These are phyloP conservation scores for Pantala flavescens DNA, from an alignment of 1,140 invertebrate genomes.

Conservation along the genomic window DNA sequence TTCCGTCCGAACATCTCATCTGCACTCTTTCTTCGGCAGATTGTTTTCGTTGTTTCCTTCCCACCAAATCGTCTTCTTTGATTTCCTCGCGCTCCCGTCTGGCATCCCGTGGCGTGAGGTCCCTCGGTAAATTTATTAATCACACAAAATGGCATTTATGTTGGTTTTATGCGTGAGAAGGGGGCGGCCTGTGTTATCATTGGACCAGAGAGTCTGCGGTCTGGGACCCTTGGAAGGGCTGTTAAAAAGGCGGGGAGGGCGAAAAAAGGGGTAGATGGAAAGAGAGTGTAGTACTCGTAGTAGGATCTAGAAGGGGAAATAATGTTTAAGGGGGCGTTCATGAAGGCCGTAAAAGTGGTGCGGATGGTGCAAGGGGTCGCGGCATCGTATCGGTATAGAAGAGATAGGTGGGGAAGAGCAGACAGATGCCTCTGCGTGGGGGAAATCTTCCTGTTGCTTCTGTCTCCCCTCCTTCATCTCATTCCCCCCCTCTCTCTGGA, in stretches of 20 bases:
- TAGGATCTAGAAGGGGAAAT: neutral
- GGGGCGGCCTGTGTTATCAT: conserved; percentile 8
- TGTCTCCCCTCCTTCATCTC: conserved; percentile 3
- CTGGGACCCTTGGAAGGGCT: neutral
- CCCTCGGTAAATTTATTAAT: conserved; percentile 15
- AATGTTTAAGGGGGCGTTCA: neutral
- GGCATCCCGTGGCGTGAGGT: neutral
- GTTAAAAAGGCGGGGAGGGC: neutral
- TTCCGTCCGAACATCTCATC: too few species aligned
- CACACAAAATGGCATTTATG: conserved; percentile 17
- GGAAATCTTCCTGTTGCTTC: conserved; percentile 8
- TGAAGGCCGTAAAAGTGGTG: conserved; percentile 8
- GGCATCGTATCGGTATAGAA: neutral
- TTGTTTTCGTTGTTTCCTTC: neutral
- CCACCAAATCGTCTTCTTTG: neutral
- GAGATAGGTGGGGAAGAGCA: neutral
- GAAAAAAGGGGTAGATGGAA: neutral
- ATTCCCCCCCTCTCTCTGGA: neutral
- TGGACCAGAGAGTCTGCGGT: conserved; percentile 14
- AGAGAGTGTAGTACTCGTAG: neutral
- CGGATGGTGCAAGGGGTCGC: neutral
- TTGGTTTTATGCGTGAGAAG: conserved; percentile 10
- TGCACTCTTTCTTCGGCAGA: neutral
- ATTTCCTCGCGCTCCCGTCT: conserved; percentile 4
- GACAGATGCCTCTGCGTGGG: neutral